These are phyloP conservation scores for Agrotis puta DNA, from an alignment of 2,888 invertebrate species.

Conservation along the genomic window DNA sequence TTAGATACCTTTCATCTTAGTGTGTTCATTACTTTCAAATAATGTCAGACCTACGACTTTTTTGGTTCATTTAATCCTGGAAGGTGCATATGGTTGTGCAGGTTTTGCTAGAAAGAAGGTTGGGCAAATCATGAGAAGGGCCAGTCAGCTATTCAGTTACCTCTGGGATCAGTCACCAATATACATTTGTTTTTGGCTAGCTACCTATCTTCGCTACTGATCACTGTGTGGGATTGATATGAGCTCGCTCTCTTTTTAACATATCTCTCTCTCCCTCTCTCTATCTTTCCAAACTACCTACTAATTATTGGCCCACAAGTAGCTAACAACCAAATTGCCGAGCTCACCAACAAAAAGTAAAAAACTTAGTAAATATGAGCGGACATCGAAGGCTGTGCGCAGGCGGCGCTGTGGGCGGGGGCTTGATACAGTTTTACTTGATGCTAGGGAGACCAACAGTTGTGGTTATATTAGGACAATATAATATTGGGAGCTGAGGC, in stretches of 20 bases:
- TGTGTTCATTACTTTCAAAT: too few species aligned
- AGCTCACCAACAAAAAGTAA: slow-evolving; percentile 26
- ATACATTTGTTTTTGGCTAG: too few species aligned
- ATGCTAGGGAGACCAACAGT: slow-evolving; percentile 14
- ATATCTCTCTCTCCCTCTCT: background rate
- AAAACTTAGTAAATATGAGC: slow-evolving; percentile 55
- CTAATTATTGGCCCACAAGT: slow-evolving; percentile 37
- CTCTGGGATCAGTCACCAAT: too few species aligned
- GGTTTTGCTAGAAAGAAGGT: too few species aligned
- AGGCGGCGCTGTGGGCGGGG: slow-evolving; percentile 49
- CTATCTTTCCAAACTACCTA: background rate
- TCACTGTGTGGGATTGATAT: background rate
- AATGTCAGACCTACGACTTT: too few species aligned
- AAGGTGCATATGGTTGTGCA: too few species aligned
- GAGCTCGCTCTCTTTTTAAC: slow-evolving; percentile 4
- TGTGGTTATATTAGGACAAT: slow-evolving; percentile 26
- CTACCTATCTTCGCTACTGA: too few species aligned
- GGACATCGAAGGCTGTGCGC: slow-evolving; percentile 62
- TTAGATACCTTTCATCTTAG: too few species aligned
- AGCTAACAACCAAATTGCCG: slow-evolving; percentile 30
- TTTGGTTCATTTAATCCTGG: too few species aligned
- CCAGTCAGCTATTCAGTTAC: too few species aligned
- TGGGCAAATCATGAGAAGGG: too few species aligned
- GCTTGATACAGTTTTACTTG: slow-evolving; percentile 65
- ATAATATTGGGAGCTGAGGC: background rate